A percentile compares a stretch with the other conserved stretches of the same genome.
phyloP scores from a whole-genome alignment of 2,113 vertebrate species.

The Hepsetus odoe region DNA sequence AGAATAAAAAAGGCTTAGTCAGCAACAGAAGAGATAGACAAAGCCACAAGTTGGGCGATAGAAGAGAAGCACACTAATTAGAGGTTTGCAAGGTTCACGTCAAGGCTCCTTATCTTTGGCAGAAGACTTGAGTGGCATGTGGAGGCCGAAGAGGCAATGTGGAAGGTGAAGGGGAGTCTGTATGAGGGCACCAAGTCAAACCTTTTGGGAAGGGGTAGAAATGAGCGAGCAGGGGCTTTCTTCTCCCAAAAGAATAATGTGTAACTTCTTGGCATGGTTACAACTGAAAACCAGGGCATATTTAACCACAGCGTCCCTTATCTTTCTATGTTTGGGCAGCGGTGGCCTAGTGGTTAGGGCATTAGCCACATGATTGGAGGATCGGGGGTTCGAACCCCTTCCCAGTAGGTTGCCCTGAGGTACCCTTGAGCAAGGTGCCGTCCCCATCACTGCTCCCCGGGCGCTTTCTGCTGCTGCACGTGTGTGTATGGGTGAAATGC shows the following conservation, averaged over 20 bases:
- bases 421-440: too few species aligned
- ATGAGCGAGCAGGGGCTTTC: background rate
- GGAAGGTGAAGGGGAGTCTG: conserved; percentile 32
- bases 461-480: too few species aligned
- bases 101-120: conserved; percentile 69
- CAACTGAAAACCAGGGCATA: too few species aligned
- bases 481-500: too few species aligned
- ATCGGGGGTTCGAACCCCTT: too few species aligned
- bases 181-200: background rate
- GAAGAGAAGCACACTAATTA: conserved; percentile 65
- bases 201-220: background rate
- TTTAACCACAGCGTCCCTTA: background rate
- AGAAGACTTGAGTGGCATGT: conserved; percentile 48
- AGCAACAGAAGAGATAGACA: conserved; percentile 50
- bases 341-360: too few species aligned
- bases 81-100: conserved; percentile 63
- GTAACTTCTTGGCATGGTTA: too few species aligned
- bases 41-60: conserved; percentile 52
- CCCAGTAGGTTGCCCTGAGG: too few species aligned
- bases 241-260: background rate
- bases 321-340: too few species aligned
- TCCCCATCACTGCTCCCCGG: too few species aligned
- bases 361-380: too few species aligned
- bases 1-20: conserved; percentile 55
- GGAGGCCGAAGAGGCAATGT: conserved; percentile 18